A percentile compares a stretch with the other conserved stretches of the same genome.
These are phyloP conservation scores for Dryococelus australis DNA, from an alignment of 2,888 invertebrate species.

Conservation along the genomic window DNA sequence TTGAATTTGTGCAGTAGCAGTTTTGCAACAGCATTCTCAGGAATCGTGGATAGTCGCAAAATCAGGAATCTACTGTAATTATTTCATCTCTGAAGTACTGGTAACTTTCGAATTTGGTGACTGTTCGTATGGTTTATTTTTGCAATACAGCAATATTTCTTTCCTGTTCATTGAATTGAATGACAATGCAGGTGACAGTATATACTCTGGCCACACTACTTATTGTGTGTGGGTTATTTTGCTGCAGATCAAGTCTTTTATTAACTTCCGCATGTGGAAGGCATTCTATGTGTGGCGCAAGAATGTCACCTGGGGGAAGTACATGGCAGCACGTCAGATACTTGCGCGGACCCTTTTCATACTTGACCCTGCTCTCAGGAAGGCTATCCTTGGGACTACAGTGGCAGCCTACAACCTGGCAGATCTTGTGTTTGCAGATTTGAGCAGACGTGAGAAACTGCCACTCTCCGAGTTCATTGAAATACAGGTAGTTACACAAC, in stretches of 20 bases:
- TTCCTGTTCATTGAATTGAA: too few relatives aligned
- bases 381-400: conserved; percentile 75
- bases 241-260: conserved; percentile 71
- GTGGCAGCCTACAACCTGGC: conserved; percentile 71
- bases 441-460: conserved; percentile 60
- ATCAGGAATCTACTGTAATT: too few relatives aligned
- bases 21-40: too few relatives aligned
- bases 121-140: too few relatives aligned
- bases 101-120: too few relatives aligned
- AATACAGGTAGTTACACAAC: conserved; percentile 62
- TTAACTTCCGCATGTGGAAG: conserved; percentile 76
- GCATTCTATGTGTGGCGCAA: conserved; percentile 83
- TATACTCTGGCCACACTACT: too few relatives aligned
- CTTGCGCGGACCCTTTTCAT: conserved; percentile 76
- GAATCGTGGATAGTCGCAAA: too few relatives aligned
- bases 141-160: too few relatives aligned
- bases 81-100: too few relatives aligned
- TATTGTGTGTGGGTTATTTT: too few relatives aligned
- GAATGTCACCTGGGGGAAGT: conserved; percentile 74
- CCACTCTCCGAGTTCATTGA: conserved; percentile 75
- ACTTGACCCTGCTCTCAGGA: conserved; percentile 74
- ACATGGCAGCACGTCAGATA: conserved; percentile 64
- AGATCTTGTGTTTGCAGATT: conserved; percentile 69
- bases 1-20: too few relatives aligned
- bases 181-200: background rate